These are phyloP conservation scores for Panthera uncia DNA, from an alignment of 2,113 vertebrate genomes.

Conservation along the genomic window DNA sequence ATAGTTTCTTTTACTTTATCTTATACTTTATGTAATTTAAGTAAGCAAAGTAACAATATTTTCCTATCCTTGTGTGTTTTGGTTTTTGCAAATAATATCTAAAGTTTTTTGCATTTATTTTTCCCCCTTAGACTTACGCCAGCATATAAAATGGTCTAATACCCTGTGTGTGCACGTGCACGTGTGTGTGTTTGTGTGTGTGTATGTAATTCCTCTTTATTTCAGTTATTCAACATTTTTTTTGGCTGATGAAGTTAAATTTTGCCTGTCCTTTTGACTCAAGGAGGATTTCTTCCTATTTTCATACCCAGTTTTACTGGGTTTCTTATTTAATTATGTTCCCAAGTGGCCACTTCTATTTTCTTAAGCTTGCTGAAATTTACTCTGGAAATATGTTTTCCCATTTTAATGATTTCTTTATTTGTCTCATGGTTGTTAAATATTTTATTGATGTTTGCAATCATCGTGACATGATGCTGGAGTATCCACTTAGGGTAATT, in stretches of 20 bases:
- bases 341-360: not conserved
- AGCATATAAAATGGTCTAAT: not conserved
- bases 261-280: not conserved
- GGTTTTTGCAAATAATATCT: not conserved
- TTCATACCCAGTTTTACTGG: not conserved
- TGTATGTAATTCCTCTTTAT: not conserved
- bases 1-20: conserved; percentile 17
- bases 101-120: not conserved
- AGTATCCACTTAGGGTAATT: not conserved
- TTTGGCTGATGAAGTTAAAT: not conserved
- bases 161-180: not conserved
- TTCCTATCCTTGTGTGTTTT: not conserved
- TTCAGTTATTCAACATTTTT: not conserved
- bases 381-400: conserved; percentile 28
- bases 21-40: not conserved
- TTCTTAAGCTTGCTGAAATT: conserved; percentile 57
- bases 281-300: not conserved
- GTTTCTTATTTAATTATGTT: conserved; percentile 25
- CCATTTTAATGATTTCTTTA: conserved; percentile 44
- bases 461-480: not conserved
- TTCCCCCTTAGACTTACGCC: not conserved
- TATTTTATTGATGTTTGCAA: conserved; percentile 35
- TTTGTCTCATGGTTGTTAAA: conserved; percentile 35
- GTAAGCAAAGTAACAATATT: not conserved
- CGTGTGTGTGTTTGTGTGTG: not conserved